Percentiles rank a stretch among this genome's conserved stretches.
Evolutionary conservation across 2,113 vertebrate genomes (phyloP).

Genomic region (Pseudopipra pipra): DNA sequence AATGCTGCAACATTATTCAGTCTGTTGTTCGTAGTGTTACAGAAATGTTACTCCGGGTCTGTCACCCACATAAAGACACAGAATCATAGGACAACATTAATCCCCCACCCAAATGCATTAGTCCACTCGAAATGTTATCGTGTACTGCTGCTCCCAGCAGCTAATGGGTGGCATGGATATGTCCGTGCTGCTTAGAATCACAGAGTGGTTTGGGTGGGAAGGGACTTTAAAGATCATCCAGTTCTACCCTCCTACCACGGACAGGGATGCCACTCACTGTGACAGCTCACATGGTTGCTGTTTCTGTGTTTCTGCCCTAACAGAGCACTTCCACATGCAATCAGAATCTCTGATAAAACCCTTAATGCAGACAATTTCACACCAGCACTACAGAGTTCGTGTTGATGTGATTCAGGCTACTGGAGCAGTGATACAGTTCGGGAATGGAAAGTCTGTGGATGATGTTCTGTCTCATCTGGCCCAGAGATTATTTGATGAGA

Average conservation of each 20-base stretch:
- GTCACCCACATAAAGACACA: background rate
- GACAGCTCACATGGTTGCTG: background rate
- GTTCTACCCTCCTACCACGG: background rate
- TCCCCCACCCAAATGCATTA: background rate
- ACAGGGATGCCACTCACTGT: background rate
- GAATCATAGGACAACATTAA: background rate
- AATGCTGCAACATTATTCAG: accelerated
- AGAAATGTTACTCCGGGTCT: background rate
- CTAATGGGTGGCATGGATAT: background rate
- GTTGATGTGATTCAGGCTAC: constrained; percentile 87
- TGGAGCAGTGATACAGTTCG: constrained; percentile 84
- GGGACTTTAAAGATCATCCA: background rate
- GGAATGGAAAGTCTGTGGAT: constrained; percentile 86
- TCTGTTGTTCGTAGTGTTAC: accelerated
- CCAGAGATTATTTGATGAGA: constrained; percentile 92
- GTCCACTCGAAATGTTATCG: background rate
- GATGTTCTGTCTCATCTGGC: constrained; percentile 92
- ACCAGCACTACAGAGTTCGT: constrained; percentile 92
- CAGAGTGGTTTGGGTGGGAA: background rate
- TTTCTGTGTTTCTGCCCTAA: constrained; percentile 13
- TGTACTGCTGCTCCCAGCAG: too few relatives aligned
- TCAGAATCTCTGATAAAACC: constrained; percentile 89
- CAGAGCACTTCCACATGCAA: constrained; percentile 95
- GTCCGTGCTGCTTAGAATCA: background rate
- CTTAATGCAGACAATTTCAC: constrained; percentile 89